Base-by-base conservation (phyloP, 2,888 invertebrate species). In the Ormia ochracea region DNA sequence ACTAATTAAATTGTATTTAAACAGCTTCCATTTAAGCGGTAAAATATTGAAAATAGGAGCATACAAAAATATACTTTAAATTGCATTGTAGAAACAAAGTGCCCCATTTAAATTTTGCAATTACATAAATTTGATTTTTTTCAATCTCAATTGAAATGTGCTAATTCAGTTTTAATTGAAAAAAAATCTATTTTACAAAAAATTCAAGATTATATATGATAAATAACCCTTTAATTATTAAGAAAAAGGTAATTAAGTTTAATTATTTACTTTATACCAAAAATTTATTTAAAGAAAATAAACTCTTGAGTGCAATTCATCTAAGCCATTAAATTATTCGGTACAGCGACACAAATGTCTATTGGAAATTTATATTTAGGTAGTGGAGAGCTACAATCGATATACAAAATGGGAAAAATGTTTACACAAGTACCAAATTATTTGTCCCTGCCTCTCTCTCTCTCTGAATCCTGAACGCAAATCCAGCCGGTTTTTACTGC, bases 221-320 rank as follows among this genome's bases (percentile, higher is more conserved):
- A n/a, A n/a, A n/a, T 3, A 23, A 36, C 2, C n/a, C 7, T 12
- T 56, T 28, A 14, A 19, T 19, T 59, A 12, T 10, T 2, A 36
- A n/a, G 7, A 31, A 28, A 61, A 2, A 21, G 12, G 4, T 36
- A 7, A 28, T 14, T 54, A 56, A 31, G 21, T 43, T 19, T 7
- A 31, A 17, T 61, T 43, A 28, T 31, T 52, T 72, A 38, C 54
- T 59, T 52, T 45, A 73, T 74, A 73, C 73, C 68, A 78, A 78
- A 78, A 73, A 73, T 61, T 66, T 68, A 50, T 56, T 38, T 38
- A 17, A 59, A 48, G 10, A 50, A 41, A 14, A 17, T 28, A 45
- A 7, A 41, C 5, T 9, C 21, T 21, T 9, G 19, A 21, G 2
- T 65, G 26, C 38, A 1, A 17, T 61, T 31, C 31, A 33, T 33